A percentile compares a stretch with the other conserved stretches of the same genome.
Evolutionary conservation across 2,888 invertebrate genomes (phyloP).

Genomic region (Tridacna gigas): DNA sequence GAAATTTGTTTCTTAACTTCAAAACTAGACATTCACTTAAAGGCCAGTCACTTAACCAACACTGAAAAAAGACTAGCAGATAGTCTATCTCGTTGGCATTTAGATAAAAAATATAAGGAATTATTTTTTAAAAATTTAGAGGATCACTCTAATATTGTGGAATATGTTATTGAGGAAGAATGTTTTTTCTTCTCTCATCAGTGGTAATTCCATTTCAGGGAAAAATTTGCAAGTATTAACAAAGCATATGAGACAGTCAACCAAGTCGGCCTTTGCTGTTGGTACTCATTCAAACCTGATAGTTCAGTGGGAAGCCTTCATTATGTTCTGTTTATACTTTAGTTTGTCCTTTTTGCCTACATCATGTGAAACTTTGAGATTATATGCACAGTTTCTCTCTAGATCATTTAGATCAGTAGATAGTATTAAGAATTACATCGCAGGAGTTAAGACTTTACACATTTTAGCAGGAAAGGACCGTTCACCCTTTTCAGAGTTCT

Average conservation of each 20-base stretch:
- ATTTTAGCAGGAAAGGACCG: background rate
- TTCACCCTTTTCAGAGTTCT: slow-evolving; percentile 11
- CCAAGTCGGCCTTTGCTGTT: background rate
- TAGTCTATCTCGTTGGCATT: background rate
- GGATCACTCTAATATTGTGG: no score
- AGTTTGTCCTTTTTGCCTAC: slow-evolving; percentile 22
- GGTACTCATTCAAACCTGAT: slow-evolving; percentile 22
- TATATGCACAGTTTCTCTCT: slow-evolving; percentile 36
- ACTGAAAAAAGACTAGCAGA: slow-evolving; percentile 2
- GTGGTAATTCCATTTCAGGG: slow-evolving; percentile 6
- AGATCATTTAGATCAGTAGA: slow-evolving; percentile 33
- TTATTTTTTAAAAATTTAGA: background rate
- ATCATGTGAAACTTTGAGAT: slow-evolving; percentile 19
- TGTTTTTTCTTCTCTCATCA: background rate
- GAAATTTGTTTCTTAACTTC: slow-evolving; percentile 14
- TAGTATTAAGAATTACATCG: slow-evolving; percentile 30
- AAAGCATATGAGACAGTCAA: no score
- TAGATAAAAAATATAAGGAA: slow-evolving; percentile 6
- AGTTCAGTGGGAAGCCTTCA: slow-evolving; percentile 26
- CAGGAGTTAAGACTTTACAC: slow-evolving; percentile 29
- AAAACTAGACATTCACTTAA: background rate
- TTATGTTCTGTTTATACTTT: slow-evolving; percentile 36
- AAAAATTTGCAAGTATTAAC: background rate
- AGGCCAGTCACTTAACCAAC: background rate
- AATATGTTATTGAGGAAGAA: background rate